Evolutionary conservation across 53 echinoderm and acorn worm genomes (phyloP), one percentile per base, ranked within the genome.

Genomic region (Arbacia lixula): DNA sequence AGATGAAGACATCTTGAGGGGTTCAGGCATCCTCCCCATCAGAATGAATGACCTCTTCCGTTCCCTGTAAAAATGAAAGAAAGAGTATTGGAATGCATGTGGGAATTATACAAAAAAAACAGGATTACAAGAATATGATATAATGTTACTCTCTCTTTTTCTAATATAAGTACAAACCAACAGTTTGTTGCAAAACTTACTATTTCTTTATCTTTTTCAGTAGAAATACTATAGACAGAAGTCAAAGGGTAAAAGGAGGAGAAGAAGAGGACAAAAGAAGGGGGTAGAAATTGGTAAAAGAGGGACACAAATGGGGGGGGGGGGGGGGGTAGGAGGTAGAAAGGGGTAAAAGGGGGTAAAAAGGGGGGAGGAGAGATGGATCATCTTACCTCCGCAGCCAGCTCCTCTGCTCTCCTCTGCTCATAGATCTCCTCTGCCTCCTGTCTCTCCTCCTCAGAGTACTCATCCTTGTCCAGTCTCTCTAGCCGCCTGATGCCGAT

Each of bases 341-440:
- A 21, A 57, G 20, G 58, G 58, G 12, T 5, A 21, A 57, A 34
- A 12, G 35, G 35, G 32, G 20, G 0, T 29, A 1, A 66, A 32
- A 0, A 1, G 54, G 76, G 30, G 27, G 55, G 32, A 3, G 40
- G 12, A 12, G 32, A 32, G 66, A 1, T 4, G 32, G 32, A 35
- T 53, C 31, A 6, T 63, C 87, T 64, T 71, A 93, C 97, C 88
- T 94, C 93, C 38, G 93, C 91, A 22, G 91, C 87, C 21, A 89
- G 85, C 71, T 94, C 90, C 53, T 96, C 97, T 11, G 91, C 90
- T 72, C 92, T 83, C 84, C 97, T 91, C 83, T 93, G 93, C 35
- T 96, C 97, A 54, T 96, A 96, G 41, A 92, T 77, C 55, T 96
- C 97, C 54, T 96, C 97, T n/a, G 97, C 97, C 52, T 96, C 97